Evolutionary conservation across 2,888 invertebrate genomes (phyloP), one percentile per base, ranked within the genome.

Genomic region (Masnerella sp.): DNA sequence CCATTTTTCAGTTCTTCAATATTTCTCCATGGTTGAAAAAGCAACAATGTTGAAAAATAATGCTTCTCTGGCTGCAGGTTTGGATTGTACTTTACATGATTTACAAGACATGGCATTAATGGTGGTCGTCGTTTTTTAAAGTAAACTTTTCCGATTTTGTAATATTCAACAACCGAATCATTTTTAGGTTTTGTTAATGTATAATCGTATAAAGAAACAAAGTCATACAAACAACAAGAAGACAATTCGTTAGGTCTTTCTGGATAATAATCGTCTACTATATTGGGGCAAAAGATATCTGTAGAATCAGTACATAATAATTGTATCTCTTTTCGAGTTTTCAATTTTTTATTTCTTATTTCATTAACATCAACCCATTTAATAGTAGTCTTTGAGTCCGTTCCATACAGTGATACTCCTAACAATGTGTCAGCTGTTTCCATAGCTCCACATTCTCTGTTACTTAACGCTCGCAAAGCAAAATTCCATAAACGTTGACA

Each of bases 391-490:
- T 68, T 20, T 1, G 80, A 62, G 74, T 85, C 84, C n/a, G 30
- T 30, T 30, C 30, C 30, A 9, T n/a, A 30, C n/a, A 30, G n/a
- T 30, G 30, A 22, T 22, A 22, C 7, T 5, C 2, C 83, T 83
- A 83, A 58, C 7, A 85, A 40, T 25, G 80, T 82, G 72, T 83
- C 82, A 40, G 79, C 77, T 47, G 22, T 7, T 22, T 22, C 22
- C 5, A 84, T 67, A n/a, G 82, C 74, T 1, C 84, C 84, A 52
- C 83, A 38, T 71, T 85, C 83, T 65, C 84, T 69, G 65, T 79
- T 78, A 30, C 51, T 77, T 56, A 83, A 70, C 0, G 72, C 67
- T 32, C 83, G 74, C 20, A 84, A 64, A 5, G 76, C 81, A 65
- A 82, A 70, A 56, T 80, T 82, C 80, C 78, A 83, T 20, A 83